These are phyloP conservation scores for Oryctolagus cuniculus DNA, from an alignment of 2,113 vertebrate species.

Conservation along the genomic window mOryCun1.1 NC_091432.1:22123001-22123500, in stretches of 20 bases:
- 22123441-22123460: background rate
- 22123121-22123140: background rate
- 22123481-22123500: constrained; percentile 72
- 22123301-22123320: background rate
- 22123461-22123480: constrained; percentile 55
- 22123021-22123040: background rate
- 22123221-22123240: background rate
- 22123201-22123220: background rate
- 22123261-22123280: constrained; percentile 74
- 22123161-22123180: background rate
- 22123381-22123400: constrained; percentile 27
- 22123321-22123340: background rate
- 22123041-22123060: too few relatives aligned
- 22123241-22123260: background rate
- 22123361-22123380: constrained; percentile 1
- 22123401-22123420: background rate
- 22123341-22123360: background rate
- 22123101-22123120: background rate
- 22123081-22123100: background rate
- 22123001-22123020: background rate
- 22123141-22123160: background rate
- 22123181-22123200: background rate
- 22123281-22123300: constrained; percentile 36
- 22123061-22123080: too few relatives aligned
- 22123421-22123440: constrained; percentile 47